Evolutionary conservation across 2,888 invertebrate genomes (phyloP).

Genomic region (Dryobota labecula): DNA sequence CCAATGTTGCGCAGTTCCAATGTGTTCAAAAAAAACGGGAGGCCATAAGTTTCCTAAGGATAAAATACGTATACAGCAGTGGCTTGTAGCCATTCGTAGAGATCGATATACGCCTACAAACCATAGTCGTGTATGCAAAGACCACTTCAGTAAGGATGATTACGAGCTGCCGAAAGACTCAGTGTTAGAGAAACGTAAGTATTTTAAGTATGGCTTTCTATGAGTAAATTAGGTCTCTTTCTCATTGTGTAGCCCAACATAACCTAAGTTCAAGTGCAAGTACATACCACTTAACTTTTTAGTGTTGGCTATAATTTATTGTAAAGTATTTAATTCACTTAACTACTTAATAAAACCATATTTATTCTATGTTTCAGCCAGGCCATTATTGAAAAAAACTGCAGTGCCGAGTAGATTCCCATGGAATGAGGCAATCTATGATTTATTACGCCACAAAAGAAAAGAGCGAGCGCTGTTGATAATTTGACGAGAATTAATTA

Average conservation of each 20-base stretch:
- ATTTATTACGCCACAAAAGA: background rate
- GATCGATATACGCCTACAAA: constrained; percentile 2
- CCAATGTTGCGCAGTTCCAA: constrained; percentile 21
- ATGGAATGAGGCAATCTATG: constrained; percentile 2
- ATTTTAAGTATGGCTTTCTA: background rate
- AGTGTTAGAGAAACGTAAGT: background rate
- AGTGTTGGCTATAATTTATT: background rate
- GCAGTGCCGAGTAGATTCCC: background rate
- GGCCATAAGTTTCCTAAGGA: constrained; percentile 48
- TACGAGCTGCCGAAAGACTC: constrained; percentile 15
- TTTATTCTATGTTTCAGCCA: background rate
- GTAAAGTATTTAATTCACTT: background rate
- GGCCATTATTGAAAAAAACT: constrained; percentile 1
- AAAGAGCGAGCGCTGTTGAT: background rate
- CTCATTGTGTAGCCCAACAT: background rate
- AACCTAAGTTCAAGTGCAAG: background rate
- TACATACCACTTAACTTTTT: background rate
- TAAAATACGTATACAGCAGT: constrained; percentile 26
- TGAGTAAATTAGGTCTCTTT: background rate
- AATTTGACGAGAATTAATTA: background rate
- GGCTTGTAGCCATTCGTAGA: constrained; percentile 42
- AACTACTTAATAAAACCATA: background rate
- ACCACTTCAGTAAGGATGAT: constrained; percentile 9
- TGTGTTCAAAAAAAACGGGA: constrained; percentile 40
- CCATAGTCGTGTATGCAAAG: constrained; percentile 6